Evolutionary conservation across 1,140 invertebrate species (phyloP), one percentile per base, ranked within the genome.

Genomic region (Plectrocnemia conspersa): DNA sequence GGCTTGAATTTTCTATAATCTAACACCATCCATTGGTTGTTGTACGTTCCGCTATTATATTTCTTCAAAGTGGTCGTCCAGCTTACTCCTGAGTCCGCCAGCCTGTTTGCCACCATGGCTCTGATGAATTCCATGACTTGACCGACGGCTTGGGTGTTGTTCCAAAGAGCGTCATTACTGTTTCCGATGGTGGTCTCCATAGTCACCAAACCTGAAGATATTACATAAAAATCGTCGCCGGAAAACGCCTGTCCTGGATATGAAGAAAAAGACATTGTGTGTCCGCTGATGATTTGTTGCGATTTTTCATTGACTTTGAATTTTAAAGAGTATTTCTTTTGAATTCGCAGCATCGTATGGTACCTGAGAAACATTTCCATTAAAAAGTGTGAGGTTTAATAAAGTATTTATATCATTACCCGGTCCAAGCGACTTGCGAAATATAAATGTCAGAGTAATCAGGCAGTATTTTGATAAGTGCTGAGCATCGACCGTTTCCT

Each of bases 41-140:
- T 90, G 70, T 89, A 88, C 52, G 86, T 89, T 54, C 87, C 87
- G 67, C 84, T 86, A 73, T 89, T 89, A 67, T 80, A 79, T n/a
- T 63, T 56, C 6, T 65, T 52, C 61, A 78, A 78, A 5, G 73
- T 63, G 2, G 69, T 63, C 1, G 75, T 72, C 87, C 87, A 89
- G 29, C 77, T 68, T 40, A 68, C 55, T 15, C 83, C 85, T 56
- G 68, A 67, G 2, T 58, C 65, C 2, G 85, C 80, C 44, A 90
- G 64, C 22, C 85, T 68, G 65, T 88, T 89, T 1, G 86, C 81
- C 5, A 87, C 73, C 71, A 85, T 81, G 9, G 75, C 76, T n/a
- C 87, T 71, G 3, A 85, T 71, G 59, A 79, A 85, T 66, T 88
- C 83, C 52, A 82, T 65, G 32, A 79, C 70, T 62, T 72, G 65